Evolutionary conservation across 1,140 invertebrate species (phyloP), one percentile per base, ranked within the genome.

Genomic region (Pogonomyrmex californicus): DNA sequence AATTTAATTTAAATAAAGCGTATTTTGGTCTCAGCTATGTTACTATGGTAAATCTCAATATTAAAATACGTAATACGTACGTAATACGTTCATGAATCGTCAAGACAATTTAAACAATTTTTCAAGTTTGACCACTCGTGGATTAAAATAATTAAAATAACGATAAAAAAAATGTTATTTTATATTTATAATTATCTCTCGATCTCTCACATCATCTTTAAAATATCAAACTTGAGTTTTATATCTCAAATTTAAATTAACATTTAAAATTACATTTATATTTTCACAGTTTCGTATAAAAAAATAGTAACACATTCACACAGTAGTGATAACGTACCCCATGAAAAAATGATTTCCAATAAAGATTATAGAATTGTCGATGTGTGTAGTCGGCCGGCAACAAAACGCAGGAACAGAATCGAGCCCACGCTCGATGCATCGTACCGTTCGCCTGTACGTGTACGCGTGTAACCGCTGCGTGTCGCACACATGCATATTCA

Each of bases 401-500:
- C 79, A 83, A 66, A 83, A 83, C 54, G 68, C 41, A 73, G 68
- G 49, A 83, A 75, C 56, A 83, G 68, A 68, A 30, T 66, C 38
- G 79, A 58, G 79, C 54, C 44, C 54, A 10, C 44, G 62, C 36
- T 54, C 12, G 65, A 12, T 47, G 54, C 54, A 41, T 44, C 51
- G 65, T 23, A 70, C n/a, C 36, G 36, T 33, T 54, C 56, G 23
- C 2, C 47, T 9, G 33, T 66, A 36, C 12, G 14, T 85, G 75
- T 76, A 78, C 51, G 66, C 36, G 58, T 62, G 70, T 66, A 76
- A 75, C 70, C 76, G 44, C 41, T 33, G 38, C 56, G 83, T 58
- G 41, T 68, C 17, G 60, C 76, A 60, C 56, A 60, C 86, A 90
- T 90, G 78, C 86, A 90, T 90, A 90, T 90, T 90, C 89, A 87